These are phyloP conservation scores for Mesorhabditis sp. DNA, from an alignment of 2,888 invertebrate genomes.

Conservation along the genomic window DNA sequence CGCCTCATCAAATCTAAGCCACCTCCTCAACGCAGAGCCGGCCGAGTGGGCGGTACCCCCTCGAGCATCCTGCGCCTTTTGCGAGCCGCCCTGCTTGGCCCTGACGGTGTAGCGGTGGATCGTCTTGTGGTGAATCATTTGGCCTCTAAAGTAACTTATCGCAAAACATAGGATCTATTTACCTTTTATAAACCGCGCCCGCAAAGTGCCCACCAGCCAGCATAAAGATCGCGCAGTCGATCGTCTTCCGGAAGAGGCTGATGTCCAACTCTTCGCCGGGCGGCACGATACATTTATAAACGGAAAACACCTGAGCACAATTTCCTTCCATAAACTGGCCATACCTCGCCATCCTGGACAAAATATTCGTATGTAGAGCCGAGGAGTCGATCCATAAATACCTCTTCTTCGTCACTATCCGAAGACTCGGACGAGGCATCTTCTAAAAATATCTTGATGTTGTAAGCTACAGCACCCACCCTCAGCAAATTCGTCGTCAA, in stretches of 20 bases:
- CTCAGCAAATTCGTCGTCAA: background rate
- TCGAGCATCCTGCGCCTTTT: background rate
- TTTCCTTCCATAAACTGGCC: background rate
- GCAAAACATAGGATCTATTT: background rate
- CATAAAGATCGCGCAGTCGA: slow-evolving; percentile 70
- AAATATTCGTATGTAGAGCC: background rate
- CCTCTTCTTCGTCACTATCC: background rate
- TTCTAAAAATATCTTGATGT: background rate
- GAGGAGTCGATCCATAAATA: background rate
- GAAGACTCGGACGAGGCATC: background rate
- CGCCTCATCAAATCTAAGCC: background rate
- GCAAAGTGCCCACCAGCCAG: slow-evolving; percentile 80
- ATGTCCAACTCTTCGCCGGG: background rate
- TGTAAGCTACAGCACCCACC: background rate
- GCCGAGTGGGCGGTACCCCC: background rate
- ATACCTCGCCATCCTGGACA: background rate
- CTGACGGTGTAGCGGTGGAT: slow-evolving; percentile 79
- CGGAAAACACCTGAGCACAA: background rate
- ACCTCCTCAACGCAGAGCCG: background rate
- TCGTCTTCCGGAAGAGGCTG: slow-evolving; percentile 1
- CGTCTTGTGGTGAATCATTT: slow-evolving; percentile 72
- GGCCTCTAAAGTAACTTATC: slow-evolving; percentile 59
- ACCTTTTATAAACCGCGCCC: slow-evolving; percentile 62
- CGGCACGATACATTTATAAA: background rate
- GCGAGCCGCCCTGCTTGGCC: slow-evolving; percentile 68